Evolutionary conservation across 2,797 vertebrate genomes (phyloP), one percentile per base, ranked within the genome.

Genomic region (Chrosomus eos): DNA sequence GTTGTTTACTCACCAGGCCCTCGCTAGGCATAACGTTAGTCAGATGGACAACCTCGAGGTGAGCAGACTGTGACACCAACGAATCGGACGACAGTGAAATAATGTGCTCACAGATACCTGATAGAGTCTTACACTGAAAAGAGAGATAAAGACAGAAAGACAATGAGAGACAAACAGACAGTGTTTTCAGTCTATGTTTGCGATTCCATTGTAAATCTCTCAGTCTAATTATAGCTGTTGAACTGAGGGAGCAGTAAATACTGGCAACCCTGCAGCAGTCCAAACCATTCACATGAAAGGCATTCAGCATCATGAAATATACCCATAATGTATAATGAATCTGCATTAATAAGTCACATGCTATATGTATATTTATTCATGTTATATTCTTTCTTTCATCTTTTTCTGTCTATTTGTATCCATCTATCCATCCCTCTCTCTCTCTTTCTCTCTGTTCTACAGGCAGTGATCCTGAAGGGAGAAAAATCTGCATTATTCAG

Each of bases 21-120:
- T 95, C 92, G 23, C 90, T 94, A 76, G 92, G 91, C 93, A 94
- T 90, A 23, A 94, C 93, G 85, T 95, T 94, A 80, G 95, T 94
- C 87, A 93, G 90, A 84, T 93, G 94, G 90, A 94, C 93, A 1
- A 95, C 93, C 92, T 95, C 94, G 80, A 95, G 91, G 66, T 94
- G 93, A 51, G 94, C 93, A 74, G 93, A 95, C 88, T 96, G 95
- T 10, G 94, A 94, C 90, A 94, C 93, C 91, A 95, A 89, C 16
- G 95, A 92, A 84, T 96, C 94, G 19, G 95, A 95, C 66, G 96
- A 96, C 80, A 96, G 90, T 0, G 94, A 94, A 88, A 96, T 94
- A 92, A 97, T 95, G 93, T 96, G 96, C 89, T 95, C 94, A 91
- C 95, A 96, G 88, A 96, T 89, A 70, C 87, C 89, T 64, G 88